These are phyloP conservation scores for Pocillopora grandis DNA, from an alignment of 92 coral and sea anemone genomes.

Conservation along the genomic window DNA sequence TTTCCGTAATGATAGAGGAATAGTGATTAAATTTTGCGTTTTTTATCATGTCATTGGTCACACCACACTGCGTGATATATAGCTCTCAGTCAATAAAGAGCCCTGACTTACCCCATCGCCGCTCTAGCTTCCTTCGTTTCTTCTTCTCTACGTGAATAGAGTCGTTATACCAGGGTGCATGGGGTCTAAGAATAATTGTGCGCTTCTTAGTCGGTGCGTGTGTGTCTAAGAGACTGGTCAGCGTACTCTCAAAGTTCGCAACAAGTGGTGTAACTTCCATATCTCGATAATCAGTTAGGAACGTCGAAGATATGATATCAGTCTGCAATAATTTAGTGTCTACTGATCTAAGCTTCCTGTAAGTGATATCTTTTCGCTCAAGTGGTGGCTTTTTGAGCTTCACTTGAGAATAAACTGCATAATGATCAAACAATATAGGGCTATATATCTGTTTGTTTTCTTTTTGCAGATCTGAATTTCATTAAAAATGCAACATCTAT, in stretches of 20 bases:
- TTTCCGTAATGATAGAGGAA: conserved; percentile 23
- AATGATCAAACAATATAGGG: conserved; percentile 16
- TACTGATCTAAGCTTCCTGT: not conserved
- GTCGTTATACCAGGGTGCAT: conserved; percentile 46
- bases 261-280: no score
- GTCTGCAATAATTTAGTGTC: conserved; percentile 6
- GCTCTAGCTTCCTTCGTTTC: conserved; percentile 39
- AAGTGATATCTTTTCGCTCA: conserved; percentile 7
- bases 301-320: not conserved
- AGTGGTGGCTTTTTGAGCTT: not conserved
- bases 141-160: conserved; percentile 42
- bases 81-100: conserved; percentile 20
- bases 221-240: conserved; percentile 24
- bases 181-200: conserved; percentile 35
- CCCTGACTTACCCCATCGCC: conserved; percentile 37
- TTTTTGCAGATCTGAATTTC: no score
- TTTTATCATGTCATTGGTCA: conserved; percentile 44
- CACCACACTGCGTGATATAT: conserved; percentile 46
- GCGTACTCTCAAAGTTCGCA: not conserved
- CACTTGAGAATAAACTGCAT: no score
- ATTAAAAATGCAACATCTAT: no score
- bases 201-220: conserved; percentile 41
- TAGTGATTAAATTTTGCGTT: conserved; percentile 32
- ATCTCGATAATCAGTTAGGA: no score
- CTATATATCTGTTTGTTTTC: no score